Conservation (phyloP, 2,888 invertebrate genomes). For the Stomorhina lunata region DNA sequence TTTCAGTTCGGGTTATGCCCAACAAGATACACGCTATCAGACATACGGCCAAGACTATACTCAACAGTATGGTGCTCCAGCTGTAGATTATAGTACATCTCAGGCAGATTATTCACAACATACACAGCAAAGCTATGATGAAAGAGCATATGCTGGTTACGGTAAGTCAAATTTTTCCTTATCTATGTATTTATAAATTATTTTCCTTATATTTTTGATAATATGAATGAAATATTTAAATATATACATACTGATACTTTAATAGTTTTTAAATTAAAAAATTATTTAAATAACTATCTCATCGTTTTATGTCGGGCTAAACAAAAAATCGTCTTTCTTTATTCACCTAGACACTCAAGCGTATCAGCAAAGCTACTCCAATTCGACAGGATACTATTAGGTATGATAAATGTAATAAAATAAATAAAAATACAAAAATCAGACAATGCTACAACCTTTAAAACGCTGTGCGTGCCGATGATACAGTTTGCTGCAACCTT, state of each 20-base stretch:
- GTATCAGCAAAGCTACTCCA: conserved; percentile 79
- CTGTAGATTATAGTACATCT: conserved; percentile 78
- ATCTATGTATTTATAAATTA: neutral
- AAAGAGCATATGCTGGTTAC: conserved; percentile 79
- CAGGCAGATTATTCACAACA: conserved; percentile 78
- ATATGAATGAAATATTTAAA: neutral
- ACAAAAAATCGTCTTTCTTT: conserved; percentile 42
- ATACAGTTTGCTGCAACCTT: conserved; percentile 56
- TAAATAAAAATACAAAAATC: conserved; percentile 33
- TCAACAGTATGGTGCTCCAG: conserved; percentile 78
- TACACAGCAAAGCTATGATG: conserved; percentile 77
- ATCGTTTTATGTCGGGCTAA: conserved; percentile 24
- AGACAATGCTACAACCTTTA: conserved; percentile 47
- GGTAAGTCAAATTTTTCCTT: conserved; percentile 73
- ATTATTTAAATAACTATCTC: neutral
- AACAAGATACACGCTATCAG: conserved; percentile 79
- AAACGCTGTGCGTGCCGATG: conserved; percentile 58
- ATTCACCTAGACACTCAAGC: conserved; percentile 73
- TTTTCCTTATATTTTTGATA: neutral
- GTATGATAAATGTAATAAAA: conserved; percentile 39
- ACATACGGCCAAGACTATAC: conserved; percentile 79
- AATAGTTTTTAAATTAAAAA: too few relatives aligned
- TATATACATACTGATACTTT: neutral
- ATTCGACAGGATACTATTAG: conserved; percentile 79
- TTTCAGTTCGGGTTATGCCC: conserved; percentile 74